Percentiles rank a stretch among this genome's conserved stretches.
Evolutionary conservation across 1,140 invertebrate species (phyloP).

Genomic region (Ganaspis sp.): DNA sequence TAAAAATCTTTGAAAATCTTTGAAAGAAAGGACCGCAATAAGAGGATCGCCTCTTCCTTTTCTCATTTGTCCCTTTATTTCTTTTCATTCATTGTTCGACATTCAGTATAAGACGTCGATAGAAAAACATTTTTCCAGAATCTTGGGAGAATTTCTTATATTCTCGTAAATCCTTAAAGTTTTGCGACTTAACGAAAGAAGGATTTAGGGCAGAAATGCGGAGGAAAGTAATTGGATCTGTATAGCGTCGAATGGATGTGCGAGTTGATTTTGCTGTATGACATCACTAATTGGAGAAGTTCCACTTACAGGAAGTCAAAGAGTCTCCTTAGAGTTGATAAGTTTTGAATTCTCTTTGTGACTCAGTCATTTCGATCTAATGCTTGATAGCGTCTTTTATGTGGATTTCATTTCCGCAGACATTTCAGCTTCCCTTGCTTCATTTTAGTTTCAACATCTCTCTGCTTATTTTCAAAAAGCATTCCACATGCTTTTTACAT

Average conservation of each 20-base stretch:
- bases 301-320: slow-evolving; percentile 51
- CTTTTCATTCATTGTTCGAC: not conserved
- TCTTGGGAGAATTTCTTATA: not conserved
- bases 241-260: not conserved
- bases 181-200: not conserved
- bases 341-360: slow-evolving; percentile 37
- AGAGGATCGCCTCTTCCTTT: slow-evolving; percentile 8
- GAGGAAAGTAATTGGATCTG: not conserved
- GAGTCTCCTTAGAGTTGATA: slow-evolving; percentile 53
- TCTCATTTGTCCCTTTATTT: not conserved
- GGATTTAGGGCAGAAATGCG: not conserved
- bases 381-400: slow-evolving; percentile 18
- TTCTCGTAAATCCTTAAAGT: not conserved
- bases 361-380: slow-evolving; percentile 11
- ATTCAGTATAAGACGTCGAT: not conserved
- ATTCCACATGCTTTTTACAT: too few species aligned
- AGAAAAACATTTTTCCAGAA: not conserved
- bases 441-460: not conserved
- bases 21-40: not conserved
- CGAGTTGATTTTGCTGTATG: slow-evolving; percentile 13
- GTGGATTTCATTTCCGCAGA: not conserved
- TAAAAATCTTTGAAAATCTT: not conserved
- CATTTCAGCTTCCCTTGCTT: not conserved
- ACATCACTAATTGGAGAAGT: slow-evolving; percentile 56
- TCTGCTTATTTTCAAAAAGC: not conserved